These are phyloP conservation scores for Synanthedon formicaeformis DNA, from an alignment of 2,888 invertebrate species.

Conservation along the genomic window DNA sequence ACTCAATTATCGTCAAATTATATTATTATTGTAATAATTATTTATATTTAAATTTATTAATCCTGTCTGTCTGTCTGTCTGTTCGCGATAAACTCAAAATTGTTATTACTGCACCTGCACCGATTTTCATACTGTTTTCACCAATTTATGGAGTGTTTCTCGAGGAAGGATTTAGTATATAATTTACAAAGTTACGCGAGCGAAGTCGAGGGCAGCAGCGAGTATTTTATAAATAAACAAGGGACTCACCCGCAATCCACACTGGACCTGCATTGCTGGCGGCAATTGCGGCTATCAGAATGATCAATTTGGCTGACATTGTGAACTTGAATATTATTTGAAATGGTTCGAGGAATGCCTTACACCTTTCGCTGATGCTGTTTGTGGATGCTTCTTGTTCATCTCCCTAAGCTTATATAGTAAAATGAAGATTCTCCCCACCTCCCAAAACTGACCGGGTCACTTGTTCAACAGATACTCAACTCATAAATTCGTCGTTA, in stretches of 20 bases:
- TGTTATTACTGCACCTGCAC: too few species aligned
- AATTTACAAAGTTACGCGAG: too few species aligned
- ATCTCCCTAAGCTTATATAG: constrained; percentile 57
- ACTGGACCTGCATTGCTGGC: constrained; percentile 37
- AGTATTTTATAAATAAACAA: background rate
- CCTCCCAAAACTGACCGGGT: constrained; percentile 32
- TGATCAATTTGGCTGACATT: constrained; percentile 43
- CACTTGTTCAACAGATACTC: constrained; percentile 28
- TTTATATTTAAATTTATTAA: too few species aligned
- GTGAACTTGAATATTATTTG: constrained; percentile 9
- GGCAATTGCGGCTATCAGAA: constrained; percentile 30
- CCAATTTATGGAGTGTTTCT: too few species aligned
- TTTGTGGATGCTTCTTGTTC: constrained; percentile 45
- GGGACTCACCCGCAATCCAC: constrained; percentile 34
- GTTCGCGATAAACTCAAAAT: too few species aligned
- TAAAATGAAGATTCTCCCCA: constrained; percentile 42
- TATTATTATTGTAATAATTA: too few species aligned
- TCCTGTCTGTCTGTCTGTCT: too few species aligned
- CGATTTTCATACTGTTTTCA: too few species aligned
- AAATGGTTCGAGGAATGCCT: constrained; percentile 17
- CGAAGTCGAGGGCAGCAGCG: too few species aligned
- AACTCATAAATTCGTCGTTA: constrained; percentile 48
- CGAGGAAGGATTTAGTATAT: too few species aligned
- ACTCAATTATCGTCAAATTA: too few species aligned
- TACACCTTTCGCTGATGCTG: constrained; percentile 38